phyloP scores from a whole-genome alignment of 2,888 invertebrate genomes.

The Cabera pusaria region DNA sequence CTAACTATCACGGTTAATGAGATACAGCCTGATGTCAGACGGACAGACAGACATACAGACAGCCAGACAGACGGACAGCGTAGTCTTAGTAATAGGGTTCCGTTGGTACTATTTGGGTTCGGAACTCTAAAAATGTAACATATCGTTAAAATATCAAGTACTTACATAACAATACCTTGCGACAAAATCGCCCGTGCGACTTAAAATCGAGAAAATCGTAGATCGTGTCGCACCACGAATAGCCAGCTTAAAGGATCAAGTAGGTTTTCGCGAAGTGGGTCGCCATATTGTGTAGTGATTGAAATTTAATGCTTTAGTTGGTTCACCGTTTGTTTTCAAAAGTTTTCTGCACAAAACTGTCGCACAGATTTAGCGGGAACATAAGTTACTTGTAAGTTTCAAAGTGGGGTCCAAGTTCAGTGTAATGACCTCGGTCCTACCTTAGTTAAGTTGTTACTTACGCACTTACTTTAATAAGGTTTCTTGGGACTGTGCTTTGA shows the following conservation, averaged over 20 bases:
- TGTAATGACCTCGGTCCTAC: constrained; percentile 32
- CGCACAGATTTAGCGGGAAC: constrained; percentile 25
- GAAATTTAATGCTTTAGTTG: constrained; percentile 57
- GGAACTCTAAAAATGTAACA: too few species aligned
- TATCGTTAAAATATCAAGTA: not conserved
- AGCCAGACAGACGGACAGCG: too few species aligned
- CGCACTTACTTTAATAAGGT: constrained; percentile 25
- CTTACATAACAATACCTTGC: too few species aligned
- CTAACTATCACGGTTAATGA: too few species aligned
- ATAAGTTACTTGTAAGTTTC: constrained; percentile 29
- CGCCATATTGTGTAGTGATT: constrained; percentile 58
- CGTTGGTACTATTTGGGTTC: too few species aligned
- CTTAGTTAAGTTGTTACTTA: constrained; percentile 26
- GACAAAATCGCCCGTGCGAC: not conserved
- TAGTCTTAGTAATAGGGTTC: too few species aligned
- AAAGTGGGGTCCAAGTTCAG: constrained; percentile 31
- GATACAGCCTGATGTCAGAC: too few species aligned
- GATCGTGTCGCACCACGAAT: constrained; percentile 23
- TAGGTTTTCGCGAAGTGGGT: constrained; percentile 42
- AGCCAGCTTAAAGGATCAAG: constrained; percentile 36
- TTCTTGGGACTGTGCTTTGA: constrained; percentile 18
- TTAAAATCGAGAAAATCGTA: not conserved
- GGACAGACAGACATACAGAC: too few species aligned
- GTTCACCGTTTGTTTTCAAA: constrained; percentile 49
- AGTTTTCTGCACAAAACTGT: constrained; percentile 37